Base-by-base conservation (phyloP, 1,140 invertebrate species). In the Scylla paramamosain region DNA sequence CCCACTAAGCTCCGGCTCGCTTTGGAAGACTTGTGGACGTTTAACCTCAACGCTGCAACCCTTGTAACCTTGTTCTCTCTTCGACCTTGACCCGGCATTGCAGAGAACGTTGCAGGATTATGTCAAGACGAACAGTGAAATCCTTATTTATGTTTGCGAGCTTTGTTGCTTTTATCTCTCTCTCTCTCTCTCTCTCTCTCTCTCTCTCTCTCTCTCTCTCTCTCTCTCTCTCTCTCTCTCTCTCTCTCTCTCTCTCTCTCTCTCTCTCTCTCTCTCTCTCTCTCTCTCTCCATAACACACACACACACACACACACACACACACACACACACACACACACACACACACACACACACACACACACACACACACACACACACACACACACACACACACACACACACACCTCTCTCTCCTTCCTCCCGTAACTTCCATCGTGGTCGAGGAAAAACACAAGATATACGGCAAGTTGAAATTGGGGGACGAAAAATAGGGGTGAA, bases 381-480 rank as follows among this genome's bases (percentile, higher is more conserved):
- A 77, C 67, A 77, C 67, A 77, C 67, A 77, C 20, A 77, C 67
- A 77, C 67, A n/a, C 67, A n/a, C 67, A 25, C 59, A n/a, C n/a
- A n/a, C n/a, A n/a, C n/a, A n/a, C n/a, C n/a, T n/a, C n/a, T n/a
- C n/a, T n/a, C 67, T 20, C 67, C 67, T 77, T 20, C n/a, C 20
- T n/a, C 67, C 67, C 25, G 25, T 77, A 77, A 77, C 67, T 77
- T n/a, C 67, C 67, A n/a, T 77, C 67, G 67, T n/a, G 67, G 16
- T n/a, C 8, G 12, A 77, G 67, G 67, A 77, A 77, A 77, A 77
- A 77, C 67, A 77, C 67, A 77, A 77, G 67, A 77, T 77, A 77
- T 77, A 77, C 67, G 67, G n/a, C 67, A 77, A 77, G 67, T 77
- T 77, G 67, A 77, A 77, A 77, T 77, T 77, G 67, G 67, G 67